phyloP scores from a whole-genome alignment of 1,140 invertebrate species.

The Pollicipes pollicipes region DNA sequence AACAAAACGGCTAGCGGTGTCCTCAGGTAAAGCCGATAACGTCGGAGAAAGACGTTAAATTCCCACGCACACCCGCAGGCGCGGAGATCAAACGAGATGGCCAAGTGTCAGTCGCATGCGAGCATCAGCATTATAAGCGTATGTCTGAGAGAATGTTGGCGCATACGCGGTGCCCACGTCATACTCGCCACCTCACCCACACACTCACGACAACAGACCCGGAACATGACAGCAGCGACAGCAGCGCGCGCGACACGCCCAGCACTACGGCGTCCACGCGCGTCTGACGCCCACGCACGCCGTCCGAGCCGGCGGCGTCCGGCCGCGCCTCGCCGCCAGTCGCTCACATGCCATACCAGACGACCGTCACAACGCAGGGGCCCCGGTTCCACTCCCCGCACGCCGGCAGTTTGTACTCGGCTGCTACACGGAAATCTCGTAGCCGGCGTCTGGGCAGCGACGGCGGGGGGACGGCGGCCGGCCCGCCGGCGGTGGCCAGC shows the following conservation, averaged over 20 bases:
- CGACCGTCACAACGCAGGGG: no score
- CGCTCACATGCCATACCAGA: no score
- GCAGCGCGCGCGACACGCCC: no score
- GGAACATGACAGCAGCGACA: not conserved
- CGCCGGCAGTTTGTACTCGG: conserved; percentile 1
- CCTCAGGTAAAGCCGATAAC: not conserved
- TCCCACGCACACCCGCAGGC: not conserved
- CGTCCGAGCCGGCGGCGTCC: not conserved
- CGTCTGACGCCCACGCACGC: no score
- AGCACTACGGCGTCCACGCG: no score
- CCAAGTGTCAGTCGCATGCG: not conserved
- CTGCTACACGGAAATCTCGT: not conserved
- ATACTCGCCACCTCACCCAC: not conserved
- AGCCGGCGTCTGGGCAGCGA: conserved; percentile 12
- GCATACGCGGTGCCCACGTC: no score
- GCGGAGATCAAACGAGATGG: not conserved
- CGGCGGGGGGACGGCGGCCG: conserved; percentile 13
- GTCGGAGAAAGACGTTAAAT: not conserved
- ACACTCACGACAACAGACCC: not conserved
- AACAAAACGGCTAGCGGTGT: not conserved
- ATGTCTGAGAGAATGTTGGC: not conserved
- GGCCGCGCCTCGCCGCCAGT: no score
- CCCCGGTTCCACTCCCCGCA: no score
- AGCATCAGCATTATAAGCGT: not conserved
- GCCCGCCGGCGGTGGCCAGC: conserved; percentile 11